Evolutionary conservation across 2,888 invertebrate species (phyloP).

Genomic region (Siphonodentalium dalli): DNA sequence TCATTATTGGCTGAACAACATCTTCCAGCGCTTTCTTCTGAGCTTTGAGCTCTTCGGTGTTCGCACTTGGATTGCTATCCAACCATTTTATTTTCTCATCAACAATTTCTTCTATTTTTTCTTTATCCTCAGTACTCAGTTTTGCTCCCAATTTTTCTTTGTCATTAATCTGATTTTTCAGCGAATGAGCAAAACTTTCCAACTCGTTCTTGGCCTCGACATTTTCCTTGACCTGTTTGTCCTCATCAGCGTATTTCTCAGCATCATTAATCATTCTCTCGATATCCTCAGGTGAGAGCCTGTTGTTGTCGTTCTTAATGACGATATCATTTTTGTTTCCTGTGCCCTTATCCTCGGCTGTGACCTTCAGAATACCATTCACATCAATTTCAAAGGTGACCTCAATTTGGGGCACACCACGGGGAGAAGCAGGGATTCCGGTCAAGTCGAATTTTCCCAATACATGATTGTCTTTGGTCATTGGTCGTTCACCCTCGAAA

Average conservation of each 20-base stretch:
- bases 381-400: conserved; percentile 70
- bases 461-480: conserved; percentile 99
- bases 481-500: conserved; percentile 96
- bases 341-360: conserved; percentile 99
- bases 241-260: conserved; percentile 98
- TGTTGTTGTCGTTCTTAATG: conserved; percentile 97
- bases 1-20: conserved; percentile 93
- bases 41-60: conserved; percentile 89
- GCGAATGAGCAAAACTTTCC: conserved; percentile 91
- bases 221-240: conserved; percentile 83
- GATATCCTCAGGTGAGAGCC: conserved; percentile 96
- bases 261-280: conserved; percentile 99
- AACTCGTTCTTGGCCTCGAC: conserved; percentile 97
- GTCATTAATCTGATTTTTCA: conserved; percentile 95
- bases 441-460: conserved; percentile 98
- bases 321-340: conserved; percentile 98
- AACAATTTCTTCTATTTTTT: conserved; percentile 92
- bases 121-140: conserved; percentile 85
- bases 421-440: conserved; percentile 84
- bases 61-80: conserved; percentile 92
- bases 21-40: conserved; percentile 94
- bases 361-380: conserved; percentile 70
- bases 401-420: conserved; percentile 67
- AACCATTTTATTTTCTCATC: conserved; percentile 98
- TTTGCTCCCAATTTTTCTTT: conserved; percentile 97